A percentile compares a stretch with the other conserved stretches of the same genome.
phyloP scores from a whole-genome alignment of 37 sponge, comb jelly and placozoan genomes.

The Amphimedon queenslandica region DNA sequence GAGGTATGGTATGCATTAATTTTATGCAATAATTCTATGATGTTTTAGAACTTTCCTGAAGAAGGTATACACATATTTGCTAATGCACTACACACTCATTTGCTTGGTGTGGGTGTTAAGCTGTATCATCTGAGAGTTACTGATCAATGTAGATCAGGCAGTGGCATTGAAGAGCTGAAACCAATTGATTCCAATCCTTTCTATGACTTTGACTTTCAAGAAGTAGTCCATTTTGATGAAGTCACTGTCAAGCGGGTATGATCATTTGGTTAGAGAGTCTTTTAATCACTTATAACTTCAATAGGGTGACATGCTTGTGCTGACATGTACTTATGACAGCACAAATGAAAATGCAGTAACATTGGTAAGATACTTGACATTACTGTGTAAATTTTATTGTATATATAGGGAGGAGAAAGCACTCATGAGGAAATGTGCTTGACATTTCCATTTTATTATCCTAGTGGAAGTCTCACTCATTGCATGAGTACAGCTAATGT shows the following conservation, averaged over 20 bases:
- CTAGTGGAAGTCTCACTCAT: too few species aligned
- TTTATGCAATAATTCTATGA: too few species aligned
- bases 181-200: slow-evolving; percentile 41
- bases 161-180: too few species aligned
- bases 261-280: slow-evolving; percentile 2
- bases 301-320: slow-evolving; percentile 19
- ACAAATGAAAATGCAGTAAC: neutral
- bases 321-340: slow-evolving; percentile 15
- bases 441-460: slow-evolving; percentile 34
- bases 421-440: slow-evolving; percentile 50
- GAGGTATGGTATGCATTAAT: too few species aligned
- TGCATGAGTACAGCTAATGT: too few species aligned
- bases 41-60: slow-evolving; percentile 22
- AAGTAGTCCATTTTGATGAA: slow-evolving; percentile 16
- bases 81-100: slow-evolving; percentile 31
- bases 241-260: slow-evolving; percentile 22
- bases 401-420: slow-evolving; percentile 32
- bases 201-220: slow-evolving; percentile 74
- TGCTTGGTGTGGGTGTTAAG: slow-evolving; percentile 24
- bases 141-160: too few species aligned
- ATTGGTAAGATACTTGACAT: slow-evolving; percentile 6
- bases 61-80: slow-evolving; percentile 44
- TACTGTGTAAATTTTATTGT: neutral
- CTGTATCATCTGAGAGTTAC: too few species aligned
- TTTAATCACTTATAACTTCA: neutral